Evolutionary conservation across 1,140 invertebrate genomes (phyloP), one percentile per base, ranked within the genome.

Genomic region (Calliphora vicina): DNA sequence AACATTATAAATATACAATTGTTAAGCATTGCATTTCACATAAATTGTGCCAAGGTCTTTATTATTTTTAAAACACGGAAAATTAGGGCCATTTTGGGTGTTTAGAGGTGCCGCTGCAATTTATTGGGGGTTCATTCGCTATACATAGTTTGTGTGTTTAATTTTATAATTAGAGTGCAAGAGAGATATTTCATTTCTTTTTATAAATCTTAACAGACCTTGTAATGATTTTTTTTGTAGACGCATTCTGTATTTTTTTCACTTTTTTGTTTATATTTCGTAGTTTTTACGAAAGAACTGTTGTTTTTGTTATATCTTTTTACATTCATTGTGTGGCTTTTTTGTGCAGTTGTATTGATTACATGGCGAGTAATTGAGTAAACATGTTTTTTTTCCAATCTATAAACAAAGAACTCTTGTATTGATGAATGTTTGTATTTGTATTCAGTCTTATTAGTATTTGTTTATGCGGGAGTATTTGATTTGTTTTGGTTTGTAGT

Each of bases 41-140:
- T 43, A 61, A 84, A 84, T 84, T 73, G 80, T 84, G 83, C 61
- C 80, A 81, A 81, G 80, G 80, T 71, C 80, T 71, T 81, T 57
- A 26, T 29, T 76, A 27, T 43, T 76, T 43, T 76, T 76, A 43
- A 76, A 76, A 27, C 73, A 12, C 13, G n/a, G 43, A 78, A 35
- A 78, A 78, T 78, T 78, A 78, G 74, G 74, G 74, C 74, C 74
- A 78, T 78, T 78, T 76, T 78, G 9, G 74, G 20, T 78, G 35
- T 78, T 76, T 78, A n/a, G n/a, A 67, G 74, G 35, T 78, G 35
- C 50, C 8, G 35, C 50, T 9, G 42, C 25, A n/a, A 23, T 81
- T 81, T 67, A 26, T 35, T 29, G n/a, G 80, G 80, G 25, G 50
- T 61, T 81, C 50, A 29, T 81, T 78, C 8, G 27, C n/a, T n/a